A percentile compares a stretch with the other conserved stretches of the same genome.
Conservation (phyloP, 2,888 invertebrate species). For the Cotesia congregata region DNA sequence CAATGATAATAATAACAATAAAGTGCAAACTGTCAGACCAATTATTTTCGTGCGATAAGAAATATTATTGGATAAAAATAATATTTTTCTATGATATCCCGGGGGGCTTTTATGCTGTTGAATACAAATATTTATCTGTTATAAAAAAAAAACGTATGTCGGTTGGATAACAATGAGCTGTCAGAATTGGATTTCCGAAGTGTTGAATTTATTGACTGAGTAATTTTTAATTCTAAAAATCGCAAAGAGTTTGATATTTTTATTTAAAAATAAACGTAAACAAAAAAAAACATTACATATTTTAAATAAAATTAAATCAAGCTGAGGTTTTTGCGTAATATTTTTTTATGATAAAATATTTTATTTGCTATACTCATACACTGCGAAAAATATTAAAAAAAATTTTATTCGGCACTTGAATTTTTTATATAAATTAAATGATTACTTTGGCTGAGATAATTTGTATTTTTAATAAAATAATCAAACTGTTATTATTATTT, state of each 20-base stretch:
- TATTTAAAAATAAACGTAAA: no score
- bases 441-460: no score
- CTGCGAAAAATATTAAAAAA: no score
- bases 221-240: background rate
- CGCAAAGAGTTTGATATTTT: slow-evolving; percentile 6
- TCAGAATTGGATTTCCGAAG: background rate
- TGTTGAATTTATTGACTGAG: slow-evolving; percentile 6
- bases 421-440: no score
- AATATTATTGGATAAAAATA: background rate
- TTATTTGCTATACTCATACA: no score
- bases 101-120: background rate
- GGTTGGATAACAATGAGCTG: slow-evolving; percentile 21
- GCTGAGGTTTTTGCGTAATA: no score
- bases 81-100: background rate
- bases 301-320: no score
- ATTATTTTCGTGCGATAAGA: background rate
- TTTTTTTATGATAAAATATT: no score
- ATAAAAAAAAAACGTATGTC: slow-evolving; percentile 10
- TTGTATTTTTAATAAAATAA: no score
- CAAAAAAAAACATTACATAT: no score
- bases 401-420: no score
- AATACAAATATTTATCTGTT: background rate
- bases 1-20: background rate
- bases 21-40: background rate
- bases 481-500: background rate